Base-by-base conservation (phyloP, 2,797 vertebrate genomes). In the Mormyrops boulengeri region DNA sequence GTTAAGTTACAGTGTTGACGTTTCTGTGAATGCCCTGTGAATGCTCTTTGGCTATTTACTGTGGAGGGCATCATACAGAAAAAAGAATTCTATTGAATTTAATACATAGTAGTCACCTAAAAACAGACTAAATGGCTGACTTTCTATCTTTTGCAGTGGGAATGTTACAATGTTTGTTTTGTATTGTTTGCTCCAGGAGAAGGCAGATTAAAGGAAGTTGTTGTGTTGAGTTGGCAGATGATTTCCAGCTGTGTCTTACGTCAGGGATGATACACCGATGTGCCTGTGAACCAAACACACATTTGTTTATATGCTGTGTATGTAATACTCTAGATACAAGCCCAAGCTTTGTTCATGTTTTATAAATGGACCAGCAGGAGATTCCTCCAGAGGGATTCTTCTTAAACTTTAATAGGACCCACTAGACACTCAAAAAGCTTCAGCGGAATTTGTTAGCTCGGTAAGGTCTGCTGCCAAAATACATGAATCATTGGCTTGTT, bases 321-420 rank as follows among this genome's bases (percentile, higher is more conserved):
- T 49, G 19, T 26, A 47, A 84, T 84, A 44, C 80, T 49, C 44
- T 1, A 22, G 38, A 49, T 55, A 19, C 26, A 17, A 38, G 26
- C 85, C 62, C 49, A 52, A 88, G 49, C 4, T 77, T 49, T 53
- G 47, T 34, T 88, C 88, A 41, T 34, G 19, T 11, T 80, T 30
- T 53, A 66, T 49, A 69, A 73, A 73, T 49, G 47, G 12, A 12
- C 19, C 19, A 88, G 62, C 60, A 73, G 62, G 22, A 77, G 88
- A 22, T 22, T 44, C 26, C 57, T 34, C 82, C 41, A n/a, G 57
- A 50, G 57, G 26, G 66, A 9, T 30, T 17, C 19, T 73, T 73
- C 86, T 87, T 34, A 26, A 89, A 87, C 80, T 89, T 89, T 87
- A 77, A 87, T 80, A 87, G 69, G 62, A 57, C 30, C n/a, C 89